phyloP scores from a whole-genome alignment of 2,888 invertebrate genomes.

The Apamea crenata region DNA sequence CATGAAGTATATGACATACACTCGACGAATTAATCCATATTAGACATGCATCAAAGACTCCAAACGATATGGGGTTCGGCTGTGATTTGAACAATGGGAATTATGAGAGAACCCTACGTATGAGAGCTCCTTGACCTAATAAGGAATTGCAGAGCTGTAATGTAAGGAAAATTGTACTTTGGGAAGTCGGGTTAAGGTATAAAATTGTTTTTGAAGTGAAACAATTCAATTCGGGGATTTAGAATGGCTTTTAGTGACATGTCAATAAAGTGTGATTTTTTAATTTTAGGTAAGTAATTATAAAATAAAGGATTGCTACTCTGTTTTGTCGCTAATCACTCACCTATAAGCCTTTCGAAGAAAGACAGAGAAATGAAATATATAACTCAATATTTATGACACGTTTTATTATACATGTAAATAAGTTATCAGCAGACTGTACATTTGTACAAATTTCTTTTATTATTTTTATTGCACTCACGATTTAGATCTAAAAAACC shows the following conservation, averaged over 20 bases:
- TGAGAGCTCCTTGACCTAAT: slow-evolving; percentile 87
- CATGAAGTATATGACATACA: slow-evolving; percentile 87
- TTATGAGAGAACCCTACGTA: slow-evolving; percentile 85
- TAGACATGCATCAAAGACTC: slow-evolving; percentile 88
- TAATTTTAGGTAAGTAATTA: not conserved
- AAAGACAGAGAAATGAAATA: not conserved
- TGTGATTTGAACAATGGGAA: slow-evolving; percentile 86
- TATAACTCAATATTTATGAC: no score
- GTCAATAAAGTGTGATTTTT: not conserved
- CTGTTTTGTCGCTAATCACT: not conserved
- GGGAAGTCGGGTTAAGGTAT: not conserved
- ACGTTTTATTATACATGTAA: not conserved
- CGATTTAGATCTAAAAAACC: slow-evolving; percentile 15
- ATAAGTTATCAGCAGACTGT: not conserved
- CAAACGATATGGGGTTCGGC: slow-evolving; percentile 79
- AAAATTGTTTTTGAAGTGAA: not conserved
- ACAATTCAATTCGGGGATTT: slow-evolving; percentile 24
- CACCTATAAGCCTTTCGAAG: rapidly evolving
- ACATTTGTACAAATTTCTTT: not conserved
- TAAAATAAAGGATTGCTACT: not conserved
- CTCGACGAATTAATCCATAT: slow-evolving; percentile 87
- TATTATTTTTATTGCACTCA: slow-evolving; percentile 9
- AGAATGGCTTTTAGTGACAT: no score
- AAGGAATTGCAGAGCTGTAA: slow-evolving; percentile 73
- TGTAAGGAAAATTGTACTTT: slow-evolving; percentile 27